Evolutionary conservation across 2,888 invertebrate species (phyloP), one percentile per base, ranked within the genome.

Genomic region (Melanophora roralis): DNA sequence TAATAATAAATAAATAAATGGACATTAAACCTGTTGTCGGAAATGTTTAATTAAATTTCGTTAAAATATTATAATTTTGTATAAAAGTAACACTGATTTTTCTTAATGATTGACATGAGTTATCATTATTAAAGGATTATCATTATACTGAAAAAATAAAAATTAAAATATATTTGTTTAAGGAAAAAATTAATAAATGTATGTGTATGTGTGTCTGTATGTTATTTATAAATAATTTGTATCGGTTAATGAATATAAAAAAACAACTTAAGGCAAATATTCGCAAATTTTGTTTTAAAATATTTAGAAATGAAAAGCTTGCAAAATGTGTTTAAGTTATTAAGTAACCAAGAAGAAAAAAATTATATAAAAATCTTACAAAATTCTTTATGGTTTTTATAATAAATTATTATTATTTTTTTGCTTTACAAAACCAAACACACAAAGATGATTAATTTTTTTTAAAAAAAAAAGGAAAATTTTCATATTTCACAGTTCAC

Each of bases 211-310:
- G n/a, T n/a, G n/a, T n/a, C n/a, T n/a, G n/a, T n/a, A n/a, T n/a
- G n/a, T n/a, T n/a, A n/a, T n/a, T n/a, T n/a, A n/a, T n/a, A n/a
- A n/a, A n/a, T n/a, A n/a, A n/a, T n/a, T n/a, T n/a, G n/a, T n/a
- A n/a, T n/a, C n/a, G n/a, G n/a, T n/a, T n/a, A n/a, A n/a, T n/a
- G n/a, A n/a, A n/a, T n/a, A n/a, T n/a, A n/a, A n/a, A n/a, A 43
- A 49, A 64, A 74, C 34, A 59, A 57, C 43, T 69, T 27, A 51
- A 59, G 81, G 81, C 81, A 81, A 81, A 78, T 72, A 72, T 78
- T 81, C 81, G 81, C 81, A 81, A 75, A 78, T 72, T 78, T 81
- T 57, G 62, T 68, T 73, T 71, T 79, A 62, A 75, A 74, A 67
- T 9, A 34, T 16, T 23, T n/a, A n/a, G n/a, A n/a, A n/a, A n/a